Conservation (phyloP, 2,113 vertebrate species). For the Clarias macrocephalus region DNA sequence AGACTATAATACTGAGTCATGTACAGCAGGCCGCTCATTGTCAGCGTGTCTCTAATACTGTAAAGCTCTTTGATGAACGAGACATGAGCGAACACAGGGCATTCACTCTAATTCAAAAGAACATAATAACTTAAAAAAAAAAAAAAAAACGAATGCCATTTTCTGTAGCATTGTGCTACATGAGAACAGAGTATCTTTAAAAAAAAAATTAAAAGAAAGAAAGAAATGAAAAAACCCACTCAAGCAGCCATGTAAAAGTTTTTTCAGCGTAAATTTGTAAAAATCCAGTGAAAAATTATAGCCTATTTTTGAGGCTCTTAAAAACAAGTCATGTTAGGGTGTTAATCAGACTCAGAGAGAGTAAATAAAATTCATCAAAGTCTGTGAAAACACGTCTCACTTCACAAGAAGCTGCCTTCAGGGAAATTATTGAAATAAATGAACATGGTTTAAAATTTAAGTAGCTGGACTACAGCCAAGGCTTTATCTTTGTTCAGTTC, state of each 20-base stretch:
- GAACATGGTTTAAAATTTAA: not conserved
- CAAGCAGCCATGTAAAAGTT: not conserved
- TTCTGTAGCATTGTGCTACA: not conserved
- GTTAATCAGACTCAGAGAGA: not conserved
- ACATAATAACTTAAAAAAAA: not conserved
- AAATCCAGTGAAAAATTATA: no score
- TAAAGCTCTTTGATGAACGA: not conserved
- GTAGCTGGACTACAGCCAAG: not conserved
- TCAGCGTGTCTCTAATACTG: not conserved
- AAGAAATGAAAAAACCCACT: not conserved
- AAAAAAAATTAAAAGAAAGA: not conserved
- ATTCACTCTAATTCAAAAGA: not conserved
- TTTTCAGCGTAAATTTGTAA: not conserved
- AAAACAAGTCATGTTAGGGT: not conserved
- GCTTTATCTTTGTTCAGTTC: not conserved
- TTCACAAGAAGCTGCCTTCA: not conserved
- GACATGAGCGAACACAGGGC: not conserved
- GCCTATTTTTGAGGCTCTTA: not conserved
- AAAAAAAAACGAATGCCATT: not conserved
- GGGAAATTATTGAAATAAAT: not conserved
- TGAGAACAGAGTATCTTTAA: not conserved
- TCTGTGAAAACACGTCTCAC: not conserved
- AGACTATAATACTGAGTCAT: not conserved
- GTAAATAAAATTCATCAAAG: not conserved
- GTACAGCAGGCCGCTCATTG: not conserved